phyloP scores from a whole-genome alignment of 2,113 vertebrate genomes.

The Junco hyemalis region DNA sequence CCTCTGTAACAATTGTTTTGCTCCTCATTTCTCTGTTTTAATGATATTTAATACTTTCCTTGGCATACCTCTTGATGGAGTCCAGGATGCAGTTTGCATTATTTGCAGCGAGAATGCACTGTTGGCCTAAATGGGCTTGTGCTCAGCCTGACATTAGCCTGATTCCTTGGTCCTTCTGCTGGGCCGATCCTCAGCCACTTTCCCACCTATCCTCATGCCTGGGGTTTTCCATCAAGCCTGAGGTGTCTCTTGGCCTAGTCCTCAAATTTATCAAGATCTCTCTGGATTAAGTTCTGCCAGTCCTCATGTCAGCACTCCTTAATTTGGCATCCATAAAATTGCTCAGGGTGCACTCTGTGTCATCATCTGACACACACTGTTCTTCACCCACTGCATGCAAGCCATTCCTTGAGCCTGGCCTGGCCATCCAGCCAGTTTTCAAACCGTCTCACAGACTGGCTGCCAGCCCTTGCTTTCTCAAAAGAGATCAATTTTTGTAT shows the following conservation, averaged over 20 bases:
- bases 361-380: not conserved
- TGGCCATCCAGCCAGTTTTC: not conserved
- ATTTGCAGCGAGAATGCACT: not conserved
- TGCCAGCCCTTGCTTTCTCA: not conserved
- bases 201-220: not conserved
- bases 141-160: rapidly evolving
- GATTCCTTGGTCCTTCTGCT: not conserved
- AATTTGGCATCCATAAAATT: not conserved
- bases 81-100: not conserved
- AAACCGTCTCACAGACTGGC: not conserved
- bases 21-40: not conserved
- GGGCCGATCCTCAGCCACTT: not conserved
- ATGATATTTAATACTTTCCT: not conserved
- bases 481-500: not conserved
- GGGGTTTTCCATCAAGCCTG: not conserved
- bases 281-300: not conserved
- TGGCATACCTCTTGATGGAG: rapidly evolving
- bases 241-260: not conserved
- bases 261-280: not conserved
- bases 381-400: not conserved
- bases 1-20: not conserved
- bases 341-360: not conserved
- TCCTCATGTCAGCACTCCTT: not conserved
- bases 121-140: not conserved
- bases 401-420: not conserved